Evolutionary conservation across 2,797 vertebrate species (phyloP).

Genomic region (Diplodus sargus): DNA sequence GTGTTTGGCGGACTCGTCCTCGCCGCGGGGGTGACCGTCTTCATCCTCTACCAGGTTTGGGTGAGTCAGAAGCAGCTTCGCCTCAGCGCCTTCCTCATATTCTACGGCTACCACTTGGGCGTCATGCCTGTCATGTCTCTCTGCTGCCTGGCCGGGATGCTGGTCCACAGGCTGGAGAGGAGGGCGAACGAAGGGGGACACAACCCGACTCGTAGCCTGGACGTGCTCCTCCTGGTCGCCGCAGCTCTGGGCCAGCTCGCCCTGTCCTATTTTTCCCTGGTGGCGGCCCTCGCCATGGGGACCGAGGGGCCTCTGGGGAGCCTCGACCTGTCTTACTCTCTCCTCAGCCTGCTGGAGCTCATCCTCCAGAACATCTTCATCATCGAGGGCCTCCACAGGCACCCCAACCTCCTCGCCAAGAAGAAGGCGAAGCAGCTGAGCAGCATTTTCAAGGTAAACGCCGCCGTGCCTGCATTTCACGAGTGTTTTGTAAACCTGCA

Average conservation of each 20-base stretch:
- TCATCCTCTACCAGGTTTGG: constrained; percentile 90
- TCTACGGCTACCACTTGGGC: constrained; percentile 87
- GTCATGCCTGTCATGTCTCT: constrained; percentile 88
- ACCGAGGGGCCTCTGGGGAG: constrained; percentile 75
- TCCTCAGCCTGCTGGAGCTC: constrained; percentile 89
- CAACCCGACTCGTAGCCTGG: constrained; percentile 92
- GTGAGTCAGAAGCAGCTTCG: constrained; percentile 63
- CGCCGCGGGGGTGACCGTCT: constrained; percentile 78
- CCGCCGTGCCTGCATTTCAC: neutral
- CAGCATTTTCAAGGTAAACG: constrained; percentile 63
- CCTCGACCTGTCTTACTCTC: constrained; percentile 89
- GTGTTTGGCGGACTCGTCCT: constrained; percentile 82
- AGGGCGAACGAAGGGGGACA: constrained; percentile 81
- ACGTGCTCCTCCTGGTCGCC: constrained; percentile 87
- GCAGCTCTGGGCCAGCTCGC: constrained; percentile 87
- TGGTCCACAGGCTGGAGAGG: constrained; percentile 86
- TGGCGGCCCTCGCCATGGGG: constrained; percentile 85
- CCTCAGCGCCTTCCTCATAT: constrained; percentile 82
- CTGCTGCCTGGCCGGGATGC: constrained; percentile 80
- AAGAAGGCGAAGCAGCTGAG: constrained; percentile 42
- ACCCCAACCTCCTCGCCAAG: constrained; percentile 49
- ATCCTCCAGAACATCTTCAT: constrained; percentile 93
- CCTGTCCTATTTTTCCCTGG: constrained; percentile 91
- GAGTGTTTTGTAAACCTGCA: neutral
- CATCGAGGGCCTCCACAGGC: constrained; percentile 89